A percentile compares a stretch with the other conserved stretches of the same genome.
Evolutionary conservation across 2,797 vertebrate species (phyloP).

Genomic region (Lutjanus argentimaculatus): DNA sequence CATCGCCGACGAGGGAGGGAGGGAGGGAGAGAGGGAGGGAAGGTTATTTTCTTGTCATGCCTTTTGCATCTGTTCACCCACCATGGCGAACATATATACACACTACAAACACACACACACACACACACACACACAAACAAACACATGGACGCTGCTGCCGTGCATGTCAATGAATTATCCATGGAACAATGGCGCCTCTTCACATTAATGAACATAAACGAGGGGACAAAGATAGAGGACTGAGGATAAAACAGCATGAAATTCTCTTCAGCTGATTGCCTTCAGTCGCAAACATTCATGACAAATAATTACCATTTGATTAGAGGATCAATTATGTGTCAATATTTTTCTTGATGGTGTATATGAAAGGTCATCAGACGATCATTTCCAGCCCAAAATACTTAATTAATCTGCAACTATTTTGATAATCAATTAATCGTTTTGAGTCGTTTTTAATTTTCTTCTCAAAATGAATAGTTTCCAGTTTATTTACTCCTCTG

Average conservation of each 20-base stretch:
- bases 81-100: constrained; percentile 26
- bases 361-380: constrained; percentile 45
- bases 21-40: constrained; percentile 47
- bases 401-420: no score
- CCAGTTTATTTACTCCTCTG: no score
- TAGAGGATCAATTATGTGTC: constrained; percentile 41
- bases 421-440: no score
- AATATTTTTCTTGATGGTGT: constrained; percentile 31
- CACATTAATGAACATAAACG: constrained; percentile 77
- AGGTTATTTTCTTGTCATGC: constrained; percentile 78
- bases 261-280: constrained; percentile 64
- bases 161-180: constrained; percentile 76
- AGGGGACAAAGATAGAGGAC: constrained; percentile 64
- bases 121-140: constrained; percentile 42
- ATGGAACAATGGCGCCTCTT: constrained; percentile 66
- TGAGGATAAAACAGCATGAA: constrained; percentile 66
- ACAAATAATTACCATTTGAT: constrained; percentile 62
- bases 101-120: constrained; percentile 18
- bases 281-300: constrained; percentile 58
- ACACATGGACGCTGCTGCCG: constrained; percentile 47
- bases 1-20: constrained; percentile 51
- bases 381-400: constrained; percentile 12
- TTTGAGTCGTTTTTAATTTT: no score
- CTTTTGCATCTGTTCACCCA: constrained; percentile 66
- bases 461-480: no score